Evolutionary conservation across 2,888 invertebrate genomes (phyloP).

Genomic region (Melinaea menophilus): DNA sequence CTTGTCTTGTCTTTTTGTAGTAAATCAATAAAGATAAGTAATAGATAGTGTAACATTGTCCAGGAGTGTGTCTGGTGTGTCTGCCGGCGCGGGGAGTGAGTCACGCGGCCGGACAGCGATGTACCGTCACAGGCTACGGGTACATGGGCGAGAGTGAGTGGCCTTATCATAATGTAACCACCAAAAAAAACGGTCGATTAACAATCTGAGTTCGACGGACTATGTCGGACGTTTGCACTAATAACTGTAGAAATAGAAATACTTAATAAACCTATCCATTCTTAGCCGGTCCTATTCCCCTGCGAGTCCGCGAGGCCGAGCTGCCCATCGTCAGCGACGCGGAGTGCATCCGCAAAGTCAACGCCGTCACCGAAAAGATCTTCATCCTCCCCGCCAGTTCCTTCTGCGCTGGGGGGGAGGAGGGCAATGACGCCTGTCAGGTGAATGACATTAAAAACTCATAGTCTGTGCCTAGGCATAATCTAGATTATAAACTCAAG

Average conservation of each 20-base stretch:
- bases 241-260: no score
- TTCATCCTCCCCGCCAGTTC: slow-evolving; percentile 95
- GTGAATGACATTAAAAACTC: slow-evolving; percentile 7
- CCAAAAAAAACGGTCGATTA: background rate
- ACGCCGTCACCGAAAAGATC: slow-evolving; percentile 96
- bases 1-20: no score
- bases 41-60: slow-evolving; percentile 4
- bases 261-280: background rate
- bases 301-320: slow-evolving; percentile 92
- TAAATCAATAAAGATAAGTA: no score
- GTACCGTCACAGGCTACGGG: slow-evolving; percentile 95
- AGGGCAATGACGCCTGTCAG: slow-evolving; percentile 87
- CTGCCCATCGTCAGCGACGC: slow-evolving; percentile 95
- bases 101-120: slow-evolving; percentile 92
- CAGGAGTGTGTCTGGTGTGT: slow-evolving; percentile 85
- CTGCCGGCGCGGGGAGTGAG: slow-evolving; percentile 92
- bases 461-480: background rate
- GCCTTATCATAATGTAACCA: background rate
- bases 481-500: background rate
- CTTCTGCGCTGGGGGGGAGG: slow-evolving; percentile 96
- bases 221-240: no score
- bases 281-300: slow-evolving; percentile 91
- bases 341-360: slow-evolving; percentile 94
- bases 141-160: slow-evolving; percentile 94
- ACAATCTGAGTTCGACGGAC: background rate